Evolutionary conservation across 2,797 vertebrate species (phyloP).

Genomic region (Mycteria americana): DNA sequence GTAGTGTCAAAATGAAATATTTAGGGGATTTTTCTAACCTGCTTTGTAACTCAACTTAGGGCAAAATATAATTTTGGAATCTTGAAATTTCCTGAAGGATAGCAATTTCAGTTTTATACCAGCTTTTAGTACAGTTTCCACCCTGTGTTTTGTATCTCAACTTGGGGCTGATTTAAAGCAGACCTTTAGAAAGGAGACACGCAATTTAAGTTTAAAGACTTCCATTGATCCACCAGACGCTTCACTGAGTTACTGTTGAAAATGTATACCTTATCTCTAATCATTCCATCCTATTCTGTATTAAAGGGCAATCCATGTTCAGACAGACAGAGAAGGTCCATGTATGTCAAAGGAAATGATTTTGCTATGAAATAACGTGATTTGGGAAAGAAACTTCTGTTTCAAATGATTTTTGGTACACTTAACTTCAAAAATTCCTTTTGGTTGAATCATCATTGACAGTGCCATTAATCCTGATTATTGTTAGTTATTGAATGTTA

Average conservation of each 20-base stretch:
- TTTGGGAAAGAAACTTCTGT: neutral
- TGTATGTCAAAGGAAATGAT: neutral
- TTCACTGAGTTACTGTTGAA: constrained; percentile 9
- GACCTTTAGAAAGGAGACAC: neutral
- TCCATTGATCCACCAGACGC: constrained; percentile 26
- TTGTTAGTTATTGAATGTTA: constrained; percentile 8
- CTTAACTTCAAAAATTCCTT: constrained; percentile 1
- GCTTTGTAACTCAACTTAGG: neutral
- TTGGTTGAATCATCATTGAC: neutral
- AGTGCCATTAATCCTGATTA: constrained; percentile 53
- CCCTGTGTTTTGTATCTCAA: neutral
- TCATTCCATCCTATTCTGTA: neutral
- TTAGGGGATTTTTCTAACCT: neutral
- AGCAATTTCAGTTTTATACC: neutral
- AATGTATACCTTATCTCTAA: constrained; percentile 17
- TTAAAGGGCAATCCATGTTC: constrained; percentile 2
- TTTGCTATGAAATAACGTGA: neutral
- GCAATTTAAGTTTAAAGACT: constrained; percentile 15
- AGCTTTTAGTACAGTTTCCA: neutral
- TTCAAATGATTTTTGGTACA: neutral
- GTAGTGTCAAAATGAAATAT: neutral
- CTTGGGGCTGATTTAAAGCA: constrained; percentile 8
- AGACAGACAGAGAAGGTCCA: neutral
- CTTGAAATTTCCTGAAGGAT: neutral
- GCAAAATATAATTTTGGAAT: neutral